These are phyloP conservation scores for Buphagus erythrorhynchus DNA, from an alignment of 2,797 vertebrate species.

Conservation along the genomic window DNA sequence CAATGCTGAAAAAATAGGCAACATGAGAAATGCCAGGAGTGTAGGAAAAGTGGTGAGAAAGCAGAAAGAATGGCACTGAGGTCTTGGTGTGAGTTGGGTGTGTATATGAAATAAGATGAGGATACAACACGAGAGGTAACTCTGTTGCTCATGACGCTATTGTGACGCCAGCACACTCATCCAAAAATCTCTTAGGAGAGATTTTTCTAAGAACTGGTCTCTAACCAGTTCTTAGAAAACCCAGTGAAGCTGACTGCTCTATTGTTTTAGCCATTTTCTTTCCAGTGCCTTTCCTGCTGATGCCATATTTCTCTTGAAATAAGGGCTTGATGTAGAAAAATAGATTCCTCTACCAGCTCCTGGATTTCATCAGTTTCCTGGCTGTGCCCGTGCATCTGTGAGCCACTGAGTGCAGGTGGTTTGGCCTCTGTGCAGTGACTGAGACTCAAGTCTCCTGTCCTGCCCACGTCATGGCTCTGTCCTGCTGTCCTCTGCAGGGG, in stretches of 20 bases:
- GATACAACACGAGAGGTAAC: not conserved
- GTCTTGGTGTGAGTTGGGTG: not conserved
- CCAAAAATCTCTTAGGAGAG: not conserved
- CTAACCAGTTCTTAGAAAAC: not conserved
- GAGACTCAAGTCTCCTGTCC: not conserved
- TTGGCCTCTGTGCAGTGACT: not conserved
- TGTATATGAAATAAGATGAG: not conserved
- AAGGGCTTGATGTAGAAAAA: not conserved
- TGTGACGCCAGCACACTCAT: not conserved
- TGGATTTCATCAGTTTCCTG: not conserved
- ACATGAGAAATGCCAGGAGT: not conserved
- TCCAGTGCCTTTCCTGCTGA: not conserved
- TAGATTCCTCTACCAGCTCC: not conserved
- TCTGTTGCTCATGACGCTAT: not conserved
- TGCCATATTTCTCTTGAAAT: not conserved
- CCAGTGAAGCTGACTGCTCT: not conserved
- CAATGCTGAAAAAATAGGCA: not conserved
- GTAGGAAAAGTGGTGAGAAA: not conserved
- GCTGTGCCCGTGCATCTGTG: not conserved
- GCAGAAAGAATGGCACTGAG: not conserved
- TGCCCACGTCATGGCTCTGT: fast-evolving
- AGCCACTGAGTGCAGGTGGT: not conserved
- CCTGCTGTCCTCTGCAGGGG: not conserved
- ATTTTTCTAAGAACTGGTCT: not conserved
- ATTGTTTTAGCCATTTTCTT: not conserved